Conservation (phyloP, 1,140 invertebrate species). For the Antheraea mylitta region DNA sequence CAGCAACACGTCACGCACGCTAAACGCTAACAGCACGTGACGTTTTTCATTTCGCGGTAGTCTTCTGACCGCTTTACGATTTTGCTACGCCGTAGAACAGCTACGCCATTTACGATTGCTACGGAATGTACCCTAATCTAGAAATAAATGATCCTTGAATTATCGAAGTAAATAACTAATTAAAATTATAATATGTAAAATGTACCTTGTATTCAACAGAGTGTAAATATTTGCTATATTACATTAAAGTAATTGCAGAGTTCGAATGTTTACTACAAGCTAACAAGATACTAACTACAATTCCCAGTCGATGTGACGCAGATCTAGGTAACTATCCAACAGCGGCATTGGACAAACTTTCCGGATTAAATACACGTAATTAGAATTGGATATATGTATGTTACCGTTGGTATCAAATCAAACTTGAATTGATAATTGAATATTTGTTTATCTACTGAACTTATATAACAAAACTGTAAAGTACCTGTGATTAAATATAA, state of each 20-base stretch:
- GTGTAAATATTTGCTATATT: not conserved
- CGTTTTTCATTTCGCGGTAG: constrained; percentile 6
- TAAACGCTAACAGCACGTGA: constrained; percentile 9
- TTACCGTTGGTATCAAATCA: not conserved
- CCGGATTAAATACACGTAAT: not conserved
- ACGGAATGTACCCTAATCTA: too few relatives aligned
- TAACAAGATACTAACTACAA: not conserved
- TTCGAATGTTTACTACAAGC: not conserved
- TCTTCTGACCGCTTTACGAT: not conserved
- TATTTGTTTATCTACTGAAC: too few relatives aligned
- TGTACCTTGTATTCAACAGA: not conserved
- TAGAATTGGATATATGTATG: not conserved
- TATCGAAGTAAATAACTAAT: too few relatives aligned
- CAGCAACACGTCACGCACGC: constrained; percentile 21
- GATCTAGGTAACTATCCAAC: not conserved
- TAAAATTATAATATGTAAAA: too few relatives aligned
- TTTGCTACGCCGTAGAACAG: constrained; percentile 3
- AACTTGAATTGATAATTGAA: too few relatives aligned
- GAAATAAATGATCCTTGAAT: too few relatives aligned
- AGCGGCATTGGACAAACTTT: not conserved
- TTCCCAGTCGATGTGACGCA: not conserved
- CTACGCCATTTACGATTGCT: not conserved
- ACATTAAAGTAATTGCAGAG: not conserved
- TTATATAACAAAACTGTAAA: too few relatives aligned
- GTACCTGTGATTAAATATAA: too few relatives aligned